These are phyloP conservation scores for Tangara arthus DNA, from an alignment of 2,797 vertebrate genomes.

Conservation along the genomic window DNA sequence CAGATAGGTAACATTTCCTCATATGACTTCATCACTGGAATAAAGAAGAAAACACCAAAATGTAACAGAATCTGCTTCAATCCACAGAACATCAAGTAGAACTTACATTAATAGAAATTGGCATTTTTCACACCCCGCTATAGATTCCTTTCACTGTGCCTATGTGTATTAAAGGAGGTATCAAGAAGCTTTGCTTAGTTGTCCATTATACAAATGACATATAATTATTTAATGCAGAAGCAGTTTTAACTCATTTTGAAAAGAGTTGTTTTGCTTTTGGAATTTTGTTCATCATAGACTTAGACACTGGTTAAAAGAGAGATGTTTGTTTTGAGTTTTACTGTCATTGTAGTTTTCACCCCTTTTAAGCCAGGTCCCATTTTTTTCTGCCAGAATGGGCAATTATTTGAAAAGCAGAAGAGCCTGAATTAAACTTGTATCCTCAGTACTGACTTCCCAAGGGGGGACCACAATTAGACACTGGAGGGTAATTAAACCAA, in stretches of 20 bases:
- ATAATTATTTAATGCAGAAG: neutral
- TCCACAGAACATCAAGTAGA: neutral
- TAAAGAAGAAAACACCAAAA: neutral
- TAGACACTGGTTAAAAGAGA: neutral
- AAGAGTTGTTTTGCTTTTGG: neutral
- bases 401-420: conserved; percentile 1
- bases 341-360: neutral
- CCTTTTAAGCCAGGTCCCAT: neutral
- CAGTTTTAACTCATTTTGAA: neutral
- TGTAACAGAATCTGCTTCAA: neutral
- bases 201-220: neutral
- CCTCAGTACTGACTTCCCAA: neutral
- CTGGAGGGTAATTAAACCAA: conserved; percentile 41
- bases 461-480: neutral
- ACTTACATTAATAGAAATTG: neutral
- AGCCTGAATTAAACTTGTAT: conserved; percentile 23
- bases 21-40: neutral
- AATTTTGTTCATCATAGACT: neutral
- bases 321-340: neutral
- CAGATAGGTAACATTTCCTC: neutral
- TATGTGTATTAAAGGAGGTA: neutral
- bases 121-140: neutral
- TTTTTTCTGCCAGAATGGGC: neutral
- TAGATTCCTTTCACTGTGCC: neutral
- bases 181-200: neutral